Evolutionary conservation across 2,797 vertebrate genomes (phyloP).

Genomic region (Aplochiton taeniatus): DNA sequence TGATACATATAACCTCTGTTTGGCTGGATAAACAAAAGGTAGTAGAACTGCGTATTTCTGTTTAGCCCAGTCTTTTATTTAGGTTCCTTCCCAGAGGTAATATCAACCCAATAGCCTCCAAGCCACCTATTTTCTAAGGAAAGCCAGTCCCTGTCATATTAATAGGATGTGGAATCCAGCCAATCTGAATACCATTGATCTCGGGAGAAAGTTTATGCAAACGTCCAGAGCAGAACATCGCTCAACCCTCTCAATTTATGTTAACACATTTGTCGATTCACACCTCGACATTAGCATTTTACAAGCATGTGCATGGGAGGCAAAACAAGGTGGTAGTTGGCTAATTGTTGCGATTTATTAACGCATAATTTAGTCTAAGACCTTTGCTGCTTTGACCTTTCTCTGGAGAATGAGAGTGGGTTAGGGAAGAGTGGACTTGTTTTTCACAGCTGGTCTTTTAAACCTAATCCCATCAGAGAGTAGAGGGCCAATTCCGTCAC

Average conservation of each 20-base stretch:
- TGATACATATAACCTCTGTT: slow-evolving; percentile 40
- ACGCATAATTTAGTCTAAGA: slow-evolving; percentile 34
- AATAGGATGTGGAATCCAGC: slow-evolving; percentile 47
- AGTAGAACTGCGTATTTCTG: slow-evolving; percentile 33
- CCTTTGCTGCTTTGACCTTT: slow-evolving; percentile 61
- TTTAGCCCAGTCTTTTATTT: slow-evolving; percentile 39
- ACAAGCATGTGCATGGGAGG: slow-evolving; percentile 23
- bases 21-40: slow-evolving; percentile 38
- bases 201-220: slow-evolving; percentile 31
- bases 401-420: slow-evolving; percentile 37
- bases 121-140: slow-evolving; percentile 32
- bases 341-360: slow-evolving; percentile 45
- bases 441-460: slow-evolving; percentile 58
- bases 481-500: slow-evolving; percentile 59
- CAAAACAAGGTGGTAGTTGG: slow-evolving; percentile 37
- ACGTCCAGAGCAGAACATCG: slow-evolving; percentile 42
- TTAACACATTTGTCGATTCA: slow-evolving; percentile 30
- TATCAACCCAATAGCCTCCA: slow-evolving; percentile 41
- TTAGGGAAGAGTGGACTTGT: slow-evolving; percentile 30
- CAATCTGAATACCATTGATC: slow-evolving; percentile 43
- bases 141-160: slow-evolving; percentile 58
- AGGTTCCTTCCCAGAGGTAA: slow-evolving; percentile 43
- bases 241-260: slow-evolving; percentile 32
- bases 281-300: slow-evolving; percentile 19
- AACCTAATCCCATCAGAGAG: slow-evolving; percentile 70